A percentile compares a stretch with the other conserved stretches of the same genome.
Conservation (phyloP, 2,797 vertebrate species). For the Bradypodion ventrale region DNA sequence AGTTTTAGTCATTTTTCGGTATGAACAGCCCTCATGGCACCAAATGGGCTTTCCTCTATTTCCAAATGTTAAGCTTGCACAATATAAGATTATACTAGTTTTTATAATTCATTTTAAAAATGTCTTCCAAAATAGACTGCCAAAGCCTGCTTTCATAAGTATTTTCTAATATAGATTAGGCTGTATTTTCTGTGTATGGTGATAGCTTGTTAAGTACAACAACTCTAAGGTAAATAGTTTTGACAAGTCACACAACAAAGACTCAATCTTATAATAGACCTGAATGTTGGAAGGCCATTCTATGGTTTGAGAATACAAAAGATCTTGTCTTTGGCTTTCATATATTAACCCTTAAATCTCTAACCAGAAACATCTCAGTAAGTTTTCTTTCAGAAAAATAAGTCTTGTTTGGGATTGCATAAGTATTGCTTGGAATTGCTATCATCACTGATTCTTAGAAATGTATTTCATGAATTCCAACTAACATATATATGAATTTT, state of each 20-base stretch:
- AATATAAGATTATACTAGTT: neutral
- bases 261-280: neutral
- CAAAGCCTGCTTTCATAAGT: neutral
- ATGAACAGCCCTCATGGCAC: neutral
- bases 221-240: neutral
- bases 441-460: too few relatives aligned
- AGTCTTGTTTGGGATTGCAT: neutral
- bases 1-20: slow-evolving; percentile 13
- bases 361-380: neutral
- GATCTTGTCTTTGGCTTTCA: neutral
- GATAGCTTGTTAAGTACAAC: neutral
- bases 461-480: neutral
- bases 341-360: neutral
- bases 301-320: neutral
- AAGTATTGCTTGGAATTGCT: neutral
- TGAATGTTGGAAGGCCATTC: neutral
- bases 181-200: neutral
- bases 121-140: neutral
- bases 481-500: neutral
- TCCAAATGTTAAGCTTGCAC: neutral
- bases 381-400: neutral
- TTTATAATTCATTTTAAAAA: neutral
- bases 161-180: neutral
- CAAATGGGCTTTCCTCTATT: neutral
- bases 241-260: neutral